Percentiles rank a stretch among this genome's conserved stretches.
phyloP scores from a whole-genome alignment of 1,140 invertebrate species.

The Scaptomyza montana region DNA sequence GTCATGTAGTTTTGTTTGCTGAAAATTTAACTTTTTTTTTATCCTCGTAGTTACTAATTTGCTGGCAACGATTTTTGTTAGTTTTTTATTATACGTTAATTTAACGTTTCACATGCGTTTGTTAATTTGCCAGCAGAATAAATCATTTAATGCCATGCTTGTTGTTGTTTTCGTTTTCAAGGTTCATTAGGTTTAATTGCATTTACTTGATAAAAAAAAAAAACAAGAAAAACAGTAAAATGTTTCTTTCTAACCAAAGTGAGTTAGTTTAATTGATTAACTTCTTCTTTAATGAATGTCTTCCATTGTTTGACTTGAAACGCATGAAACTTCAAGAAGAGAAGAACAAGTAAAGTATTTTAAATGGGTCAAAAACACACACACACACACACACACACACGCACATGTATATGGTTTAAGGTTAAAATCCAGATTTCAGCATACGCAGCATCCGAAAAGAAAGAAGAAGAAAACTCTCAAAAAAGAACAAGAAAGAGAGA shows the following conservation, averaged over 20 bases:
- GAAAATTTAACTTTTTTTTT: neutral
- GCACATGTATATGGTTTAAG: constrained; percentile 3
- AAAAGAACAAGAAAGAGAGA: constrained; percentile 1
- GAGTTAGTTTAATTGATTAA: too few relatives aligned
- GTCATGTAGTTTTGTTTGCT: neutral
- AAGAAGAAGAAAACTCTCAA: neutral
- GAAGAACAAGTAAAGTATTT: neutral
- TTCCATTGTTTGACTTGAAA: constrained; percentile 4
- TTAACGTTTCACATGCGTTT: constrained; percentile 21
- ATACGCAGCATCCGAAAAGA: constrained; percentile 38
- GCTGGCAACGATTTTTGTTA: constrained; percentile 29
- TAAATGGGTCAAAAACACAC: constrained; percentile 41
- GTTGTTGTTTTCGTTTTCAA: too few relatives aligned
- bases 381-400: constrained; percentile 4
- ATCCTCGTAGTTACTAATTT: constrained; percentile 22
- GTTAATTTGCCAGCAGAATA: constrained; percentile 15
- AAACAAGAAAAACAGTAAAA: too few relatives aligned
- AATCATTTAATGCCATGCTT: too few relatives aligned
- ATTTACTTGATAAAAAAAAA: too few relatives aligned
- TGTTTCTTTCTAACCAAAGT: too few relatives aligned
- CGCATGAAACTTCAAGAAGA: neutral
- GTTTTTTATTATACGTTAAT: constrained; percentile 35
- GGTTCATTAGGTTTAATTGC: too few relatives aligned
- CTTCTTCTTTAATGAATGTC: constrained; percentile 2
- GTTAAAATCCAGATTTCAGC: constrained; percentile 37